Evolutionary conservation across 2,797 vertebrate species (phyloP), one percentile per base, ranked within the genome.

Genomic region (Triplophysa yarkandensis): DNA sequence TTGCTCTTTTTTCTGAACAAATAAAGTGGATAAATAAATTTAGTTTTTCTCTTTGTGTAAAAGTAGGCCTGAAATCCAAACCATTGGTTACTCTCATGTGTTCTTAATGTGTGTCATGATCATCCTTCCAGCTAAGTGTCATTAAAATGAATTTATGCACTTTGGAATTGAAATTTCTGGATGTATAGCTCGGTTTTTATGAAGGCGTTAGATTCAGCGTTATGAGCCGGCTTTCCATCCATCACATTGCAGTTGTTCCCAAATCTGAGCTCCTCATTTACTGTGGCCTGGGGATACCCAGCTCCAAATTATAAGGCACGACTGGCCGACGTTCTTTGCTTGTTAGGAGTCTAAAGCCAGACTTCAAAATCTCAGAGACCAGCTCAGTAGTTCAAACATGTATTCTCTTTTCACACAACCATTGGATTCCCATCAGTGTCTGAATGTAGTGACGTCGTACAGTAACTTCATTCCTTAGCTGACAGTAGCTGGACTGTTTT

Each of bases 161-260:
- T 76, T 78, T 78, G 67, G 50, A 77, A 68, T 77, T 76, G 63
- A 70, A 67, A 44, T 23, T 50, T 72, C 52, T 79, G 63, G 71
- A 81, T 77, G 79, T 81, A 79, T 71, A 74, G 75, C 79, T 73
- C 81, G 70, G 57, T 77, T 60, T 74, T 83, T 79, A 55, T 77
- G 62, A 66, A 79, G 68, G 69, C 65, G 58, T 67, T 61, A 48
- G 55, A 66, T 78, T 72, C 46, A 64, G n/a, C 16, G 44, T 50
- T 60, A 73, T 68, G 43, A 27, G 36, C 61, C 61, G 46, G 60
- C 43, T 74, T 76, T 28, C n/a, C 71, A 61, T 76, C 54, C 68
- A 48, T 7, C 39, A 57, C 60, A 71, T 61, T 76, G 43, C 61
- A 64, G 57, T 52, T 58, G 79, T 68, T 80, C 77, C 80, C 68